Evolutionary conservation across 2,797 vertebrate species (phyloP).

Genomic region (Microctenopoma steveboyesi): DNA sequence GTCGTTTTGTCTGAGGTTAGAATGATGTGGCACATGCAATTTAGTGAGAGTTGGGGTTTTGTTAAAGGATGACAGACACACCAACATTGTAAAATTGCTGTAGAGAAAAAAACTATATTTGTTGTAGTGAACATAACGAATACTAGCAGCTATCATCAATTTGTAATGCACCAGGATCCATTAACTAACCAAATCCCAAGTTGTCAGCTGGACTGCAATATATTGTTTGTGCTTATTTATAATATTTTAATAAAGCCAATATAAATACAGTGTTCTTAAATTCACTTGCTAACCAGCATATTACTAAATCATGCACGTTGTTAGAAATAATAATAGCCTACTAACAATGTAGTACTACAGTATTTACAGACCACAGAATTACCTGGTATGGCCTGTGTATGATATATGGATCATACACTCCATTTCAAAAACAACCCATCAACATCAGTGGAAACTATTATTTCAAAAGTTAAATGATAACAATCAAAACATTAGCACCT

Average conservation of each 20-base stretch:
- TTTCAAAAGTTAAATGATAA: neutral
- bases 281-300: neutral
- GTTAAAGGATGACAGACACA: neutral
- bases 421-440: neutral
- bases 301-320: neutral
- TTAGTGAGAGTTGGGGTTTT: neutral
- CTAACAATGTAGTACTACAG: neutral
- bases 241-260: too few species aligned
- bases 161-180: neutral
- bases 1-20: neutral
- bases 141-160: neutral
- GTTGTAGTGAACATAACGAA: too few species aligned
- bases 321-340: neutral
- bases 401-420: neutral
- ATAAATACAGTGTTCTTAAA: neutral
- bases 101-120: too few species aligned
- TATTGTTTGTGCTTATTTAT: too few species aligned
- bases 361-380: neutral
- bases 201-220: neutral
- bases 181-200: neutral
- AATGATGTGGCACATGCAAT: too few species aligned
- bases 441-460: neutral
- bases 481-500: neutral
- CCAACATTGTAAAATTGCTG: too few species aligned
- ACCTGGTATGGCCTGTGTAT: neutral